Base-by-base conservation (phyloP, 2,888 invertebrate species). In the Galerucella nymphaeae region DNA sequence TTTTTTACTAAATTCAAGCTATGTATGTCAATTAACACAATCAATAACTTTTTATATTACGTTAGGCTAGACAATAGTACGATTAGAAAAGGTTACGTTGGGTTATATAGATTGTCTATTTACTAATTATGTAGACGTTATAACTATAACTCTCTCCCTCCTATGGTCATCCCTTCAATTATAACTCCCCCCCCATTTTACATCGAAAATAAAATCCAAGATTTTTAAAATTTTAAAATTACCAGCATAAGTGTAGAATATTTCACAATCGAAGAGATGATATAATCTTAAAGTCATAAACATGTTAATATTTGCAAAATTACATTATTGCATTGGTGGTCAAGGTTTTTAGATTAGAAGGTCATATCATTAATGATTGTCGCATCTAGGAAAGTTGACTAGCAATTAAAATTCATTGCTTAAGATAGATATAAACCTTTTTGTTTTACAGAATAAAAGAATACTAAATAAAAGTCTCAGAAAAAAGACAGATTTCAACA, bases 241-340 rank as follows among this genome's bases (percentile, higher is more conserved):
- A 48, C 16, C 8, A 1, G 9, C n/a, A 16, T 18, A 8, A 16
- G 50, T 18, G 50, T 30, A 30, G n/a, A 11, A 48, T 13, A n/a
- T 48, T 48, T 48, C 48, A 5, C 48, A 48, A 48, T 48, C 48
- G 13, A 30, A 30, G 16, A 38, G 61, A 38, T 61, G 61, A 41
- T 61, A 61, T 61, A 61, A 61, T 61, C 61, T 38, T n/a, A 14
- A 59, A 30, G 38, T 61, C 14, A 61, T 62, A 45, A 62, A 42
- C 16, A 62, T 16, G 18, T 62, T 18, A 62, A 62, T 14, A 16
- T 61, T 61, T 62, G 41, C 61, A 62, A 42, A 16, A 62, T 42
- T 62, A 42, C 61, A 42, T 62, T 41, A 13, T 41, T 38, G 41
- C 61, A 41, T 62, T 45, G 45, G 45, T 62, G 62, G 62, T 62